These are phyloP conservation scores for Hormaphis cornu DNA, from an alignment of 1,140 invertebrate genomes.

Conservation along the genomic window DNA sequence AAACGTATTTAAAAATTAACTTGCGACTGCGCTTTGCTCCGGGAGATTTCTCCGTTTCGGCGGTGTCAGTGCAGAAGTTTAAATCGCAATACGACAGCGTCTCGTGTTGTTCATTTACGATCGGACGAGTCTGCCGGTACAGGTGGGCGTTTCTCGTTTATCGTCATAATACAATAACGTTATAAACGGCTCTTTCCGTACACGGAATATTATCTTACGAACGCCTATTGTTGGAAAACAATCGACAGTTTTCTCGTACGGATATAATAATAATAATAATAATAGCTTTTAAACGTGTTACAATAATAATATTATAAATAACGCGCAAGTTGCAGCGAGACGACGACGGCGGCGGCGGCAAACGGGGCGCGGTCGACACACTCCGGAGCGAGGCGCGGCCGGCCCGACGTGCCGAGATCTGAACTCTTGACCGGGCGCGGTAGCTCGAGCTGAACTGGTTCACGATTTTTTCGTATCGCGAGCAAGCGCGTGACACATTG, in stretches of 20 bases:
- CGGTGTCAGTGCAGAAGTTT: too few relatives aligned
- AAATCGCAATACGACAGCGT: too few relatives aligned
- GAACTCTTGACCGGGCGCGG: slow-evolving; percentile 26
- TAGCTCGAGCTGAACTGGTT: slow-evolving; percentile 27
- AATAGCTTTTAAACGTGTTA: too few relatives aligned
- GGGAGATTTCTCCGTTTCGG: too few relatives aligned
- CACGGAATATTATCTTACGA: too few relatives aligned
- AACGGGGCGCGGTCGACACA: slow-evolving; percentile 26
- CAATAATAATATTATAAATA: too few relatives aligned
- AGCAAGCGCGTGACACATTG: not conserved
- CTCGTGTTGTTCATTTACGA: too few relatives aligned
- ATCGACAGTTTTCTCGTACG: slow-evolving; percentile 15
- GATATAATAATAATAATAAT: not conserved
- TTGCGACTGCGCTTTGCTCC: too few relatives aligned
- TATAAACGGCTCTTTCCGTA: not conserved
- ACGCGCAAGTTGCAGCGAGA: too few relatives aligned
- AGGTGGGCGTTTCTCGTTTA: not conserved
- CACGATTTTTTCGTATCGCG: not conserved
- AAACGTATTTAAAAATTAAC: too few relatives aligned
- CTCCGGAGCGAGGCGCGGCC: slow-evolving; percentile 14
- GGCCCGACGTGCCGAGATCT: slow-evolving; percentile 3
- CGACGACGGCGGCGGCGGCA: not conserved
- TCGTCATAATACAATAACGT: not conserved
- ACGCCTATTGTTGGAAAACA: slow-evolving; percentile 24
- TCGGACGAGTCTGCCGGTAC: too few relatives aligned